Conservation (phyloP, 2,888 invertebrate genomes). For the Ypsolopha sequella region DNA sequence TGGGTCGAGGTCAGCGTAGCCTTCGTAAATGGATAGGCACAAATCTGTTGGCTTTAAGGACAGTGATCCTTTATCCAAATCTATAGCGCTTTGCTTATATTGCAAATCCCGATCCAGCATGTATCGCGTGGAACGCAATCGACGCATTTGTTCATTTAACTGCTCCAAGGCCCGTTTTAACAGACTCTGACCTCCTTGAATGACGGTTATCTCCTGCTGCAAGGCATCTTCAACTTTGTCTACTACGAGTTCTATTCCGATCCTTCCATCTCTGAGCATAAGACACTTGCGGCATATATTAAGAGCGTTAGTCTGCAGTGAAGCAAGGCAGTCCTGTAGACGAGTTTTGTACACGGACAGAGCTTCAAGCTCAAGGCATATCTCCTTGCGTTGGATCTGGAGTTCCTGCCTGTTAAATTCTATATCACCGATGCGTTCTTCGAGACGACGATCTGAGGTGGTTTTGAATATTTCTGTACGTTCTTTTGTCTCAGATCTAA, state of each 20-base stretch:
- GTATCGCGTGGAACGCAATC: slow-evolving; percentile 77
- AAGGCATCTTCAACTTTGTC: slow-evolving; percentile 82
- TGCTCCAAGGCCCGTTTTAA: slow-evolving; percentile 75
- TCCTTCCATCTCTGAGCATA: slow-evolving; percentile 73
- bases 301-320: slow-evolving; percentile 73
- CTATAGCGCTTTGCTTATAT: slow-evolving; percentile 77
- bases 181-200: slow-evolving; percentile 66
- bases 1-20: slow-evolving; percentile 58
- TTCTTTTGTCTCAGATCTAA: slow-evolving; percentile 80
- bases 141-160: slow-evolving; percentile 78
- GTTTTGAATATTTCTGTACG: slow-evolving; percentile 79
- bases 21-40: slow-evolving; percentile 72
- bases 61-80: slow-evolving; percentile 75
- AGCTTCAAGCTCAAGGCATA: slow-evolving; percentile 84
- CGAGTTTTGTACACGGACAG: slow-evolving; percentile 81
- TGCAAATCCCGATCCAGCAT: slow-evolving; percentile 80
- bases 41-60: slow-evolving; percentile 71
- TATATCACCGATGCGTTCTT: slow-evolving; percentile 86
- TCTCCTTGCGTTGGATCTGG: slow-evolving; percentile 80
- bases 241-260: slow-evolving; percentile 75
- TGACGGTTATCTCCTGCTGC: slow-evolving; percentile 76
- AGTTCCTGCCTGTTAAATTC: slow-evolving; percentile 85
- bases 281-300: slow-evolving; percentile 76
- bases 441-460: slow-evolving; percentile 81
- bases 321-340: slow-evolving; percentile 78